Evolutionary conservation across 35 echinoderm and acorn worm genomes (phyloP).

Genomic region (Chiridota heheva): DNA sequence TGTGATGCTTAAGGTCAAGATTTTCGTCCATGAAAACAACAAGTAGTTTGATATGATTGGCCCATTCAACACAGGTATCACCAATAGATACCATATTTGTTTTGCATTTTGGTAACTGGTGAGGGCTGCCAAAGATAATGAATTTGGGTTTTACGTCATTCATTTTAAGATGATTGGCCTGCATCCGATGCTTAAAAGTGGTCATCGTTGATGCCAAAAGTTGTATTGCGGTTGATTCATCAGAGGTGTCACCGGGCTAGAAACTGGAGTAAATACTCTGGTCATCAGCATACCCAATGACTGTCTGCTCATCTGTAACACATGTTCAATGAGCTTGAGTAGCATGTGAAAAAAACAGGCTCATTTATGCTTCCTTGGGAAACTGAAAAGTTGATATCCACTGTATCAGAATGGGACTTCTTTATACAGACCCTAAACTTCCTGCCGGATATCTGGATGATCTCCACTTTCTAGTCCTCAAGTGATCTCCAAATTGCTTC

Average conservation of each 20-base stretch:
- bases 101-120: neutral
- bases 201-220: conserved; percentile 6
- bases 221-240: neutral
- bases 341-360: conserved; percentile 35
- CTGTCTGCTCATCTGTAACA: neutral
- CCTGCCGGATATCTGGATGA: conserved; percentile 15
- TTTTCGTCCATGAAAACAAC: conserved; percentile 23
- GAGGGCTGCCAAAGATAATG: neutral
- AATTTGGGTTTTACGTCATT: conserved; percentile 17
- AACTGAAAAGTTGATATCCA: conserved; percentile 5
- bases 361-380: conserved; percentile 20
- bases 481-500: neutral
- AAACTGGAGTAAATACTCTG: conserved; percentile 26
- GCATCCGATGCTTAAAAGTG: conserved; percentile 17
- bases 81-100: conserved; percentile 5
- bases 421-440: conserved; percentile 30
- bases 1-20: conserved; percentile 26
- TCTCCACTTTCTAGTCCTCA: neutral
- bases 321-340: conserved; percentile 14
- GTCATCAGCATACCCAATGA: conserved; percentile 21
- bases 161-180: conserved; percentile 21
- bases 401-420: conserved; percentile 3
- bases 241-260: neutral
- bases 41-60: conserved; percentile 7
- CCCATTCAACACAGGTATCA: neutral